Percentiles rank a stretch among this genome's conserved stretches.
phyloP scores from a whole-genome alignment of 2,113 vertebrate species.

The Cnemophilus loriae region DNA sequence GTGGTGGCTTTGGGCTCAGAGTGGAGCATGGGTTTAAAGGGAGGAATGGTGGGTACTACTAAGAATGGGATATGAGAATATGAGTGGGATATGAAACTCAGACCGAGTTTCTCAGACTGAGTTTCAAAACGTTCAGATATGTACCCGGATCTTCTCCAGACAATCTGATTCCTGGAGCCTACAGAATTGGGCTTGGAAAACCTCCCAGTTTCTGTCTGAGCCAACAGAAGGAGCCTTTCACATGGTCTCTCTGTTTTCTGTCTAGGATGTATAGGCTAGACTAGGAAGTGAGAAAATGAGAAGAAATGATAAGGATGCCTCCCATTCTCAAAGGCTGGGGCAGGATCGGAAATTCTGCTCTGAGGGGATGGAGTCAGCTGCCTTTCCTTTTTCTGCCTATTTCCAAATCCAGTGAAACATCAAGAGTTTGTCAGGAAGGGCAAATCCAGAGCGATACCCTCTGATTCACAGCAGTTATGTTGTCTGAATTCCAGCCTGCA shows the following conservation, averaged over 20 bases:
- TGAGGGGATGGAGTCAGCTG: neutral
- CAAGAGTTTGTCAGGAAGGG: neutral
- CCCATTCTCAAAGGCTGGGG: neutral
- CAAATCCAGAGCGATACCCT: neutral
- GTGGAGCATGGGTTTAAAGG: neutral
- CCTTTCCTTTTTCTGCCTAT: neutral
- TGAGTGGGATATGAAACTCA: neutral
- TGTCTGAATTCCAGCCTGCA: conserved; percentile 20
- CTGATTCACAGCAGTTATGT: neutral
- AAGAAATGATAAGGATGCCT: conserved; percentile 16
- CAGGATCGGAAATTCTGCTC: neutral
- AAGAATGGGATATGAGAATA: neutral
- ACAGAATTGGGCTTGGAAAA: conserved; percentile 54
- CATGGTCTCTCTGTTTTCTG: conserved; percentile 25
- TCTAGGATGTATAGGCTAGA: neutral
- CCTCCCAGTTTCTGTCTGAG: conserved; percentile 55
- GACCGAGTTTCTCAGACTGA: neutral
- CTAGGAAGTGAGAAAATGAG: conserved; percentile 37
- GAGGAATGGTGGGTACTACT: neutral
- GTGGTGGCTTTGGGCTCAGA: neutral
- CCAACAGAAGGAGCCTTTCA: conserved; percentile 55
- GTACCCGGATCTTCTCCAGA: conserved; percentile 46
- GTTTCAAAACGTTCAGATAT: neutral
- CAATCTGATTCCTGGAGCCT: conserved; percentile 58
- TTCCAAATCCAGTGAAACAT: neutral